A percentile compares a stretch with the other conserved stretches of the same genome.
phyloP scores from a whole-genome alignment of 1,140 invertebrate genomes.

The Sarcophaga peregrina region DNA sequence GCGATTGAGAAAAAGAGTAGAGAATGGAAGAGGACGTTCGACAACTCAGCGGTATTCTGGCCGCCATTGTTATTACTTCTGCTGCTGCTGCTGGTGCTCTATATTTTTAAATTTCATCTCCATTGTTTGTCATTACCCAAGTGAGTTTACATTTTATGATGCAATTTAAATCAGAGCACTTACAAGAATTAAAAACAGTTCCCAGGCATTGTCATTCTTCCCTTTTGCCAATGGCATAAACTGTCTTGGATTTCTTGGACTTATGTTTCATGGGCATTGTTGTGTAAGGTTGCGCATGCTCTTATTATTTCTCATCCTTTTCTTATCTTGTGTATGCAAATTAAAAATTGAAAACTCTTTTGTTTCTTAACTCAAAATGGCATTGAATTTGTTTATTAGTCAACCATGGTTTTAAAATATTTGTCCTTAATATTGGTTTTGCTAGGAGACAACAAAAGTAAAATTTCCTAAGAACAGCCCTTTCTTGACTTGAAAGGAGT shows the following conservation, averaged over 20 bases:
- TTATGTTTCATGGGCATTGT: constrained; percentile 5
- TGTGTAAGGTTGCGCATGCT: constrained; percentile 40
- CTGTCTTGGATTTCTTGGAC: neutral
- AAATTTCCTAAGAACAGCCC: no score
- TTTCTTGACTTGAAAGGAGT: no score
- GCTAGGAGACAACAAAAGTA: no score
- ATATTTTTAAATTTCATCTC: neutral
- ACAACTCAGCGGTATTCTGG: constrained; percentile 1
- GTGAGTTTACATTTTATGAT: constrained; percentile 37
- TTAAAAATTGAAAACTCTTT: no score
- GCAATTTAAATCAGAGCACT: constrained; percentile 43
- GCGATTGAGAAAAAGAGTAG: neutral
- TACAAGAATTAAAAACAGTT: constrained; percentile 33
- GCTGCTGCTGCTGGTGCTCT: neutral
- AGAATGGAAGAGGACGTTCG: neutral
- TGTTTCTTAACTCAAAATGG: no score
- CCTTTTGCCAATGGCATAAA: neutral
- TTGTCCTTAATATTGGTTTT: no score
- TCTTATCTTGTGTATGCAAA: neutral
- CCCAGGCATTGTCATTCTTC: neutral
- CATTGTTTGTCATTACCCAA: neutral
- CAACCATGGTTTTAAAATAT: no score
- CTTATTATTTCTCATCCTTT: neutral
- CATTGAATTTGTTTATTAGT: no score
- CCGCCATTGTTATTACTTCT: neutral